Conservation (phyloP, 2,797 vertebrate species). For the Neosalanx taihuensis region DNA sequence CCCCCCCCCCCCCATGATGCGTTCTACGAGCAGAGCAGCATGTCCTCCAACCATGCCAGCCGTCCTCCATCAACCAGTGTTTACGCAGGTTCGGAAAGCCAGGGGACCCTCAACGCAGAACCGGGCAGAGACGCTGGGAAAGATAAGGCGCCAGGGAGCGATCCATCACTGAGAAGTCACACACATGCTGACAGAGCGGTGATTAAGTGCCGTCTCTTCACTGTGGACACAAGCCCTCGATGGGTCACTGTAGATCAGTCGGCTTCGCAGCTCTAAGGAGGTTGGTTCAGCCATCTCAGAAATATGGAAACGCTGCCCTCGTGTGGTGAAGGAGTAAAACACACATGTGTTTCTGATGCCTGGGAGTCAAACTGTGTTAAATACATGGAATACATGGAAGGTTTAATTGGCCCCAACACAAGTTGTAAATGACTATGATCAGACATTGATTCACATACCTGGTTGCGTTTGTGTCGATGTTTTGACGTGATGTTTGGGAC, state of each 20-base stretch:
- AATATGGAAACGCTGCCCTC: constrained; percentile 29
- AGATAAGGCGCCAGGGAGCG: background rate
- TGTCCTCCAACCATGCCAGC: no score
- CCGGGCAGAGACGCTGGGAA: constrained; percentile 1
- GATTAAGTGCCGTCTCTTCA: background rate
- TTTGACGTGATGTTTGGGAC: background rate
- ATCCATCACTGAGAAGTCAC: background rate
- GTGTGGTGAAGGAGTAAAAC: constrained; percentile 31
- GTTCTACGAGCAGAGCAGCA: background rate
- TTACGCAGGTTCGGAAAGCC: background rate
- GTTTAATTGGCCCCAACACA: background rate
- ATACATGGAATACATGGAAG: no score
- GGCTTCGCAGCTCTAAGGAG: background rate
- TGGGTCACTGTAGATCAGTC: background rate
- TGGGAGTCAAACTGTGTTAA: no score
- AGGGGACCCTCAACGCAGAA: background rate
- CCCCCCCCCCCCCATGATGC: background rate
- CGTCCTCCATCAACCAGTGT: constrained; percentile 1
- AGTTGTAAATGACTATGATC: background rate
- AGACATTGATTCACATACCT: no score
- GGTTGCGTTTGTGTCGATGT: no score
- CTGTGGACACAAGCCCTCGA: background rate
- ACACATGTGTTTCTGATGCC: no score
- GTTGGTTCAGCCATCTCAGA: background rate
- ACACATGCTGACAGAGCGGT: background rate